Base-by-base conservation (phyloP, 2,113 vertebrate genomes). In the Tetraodon nigroviridis region DNA sequence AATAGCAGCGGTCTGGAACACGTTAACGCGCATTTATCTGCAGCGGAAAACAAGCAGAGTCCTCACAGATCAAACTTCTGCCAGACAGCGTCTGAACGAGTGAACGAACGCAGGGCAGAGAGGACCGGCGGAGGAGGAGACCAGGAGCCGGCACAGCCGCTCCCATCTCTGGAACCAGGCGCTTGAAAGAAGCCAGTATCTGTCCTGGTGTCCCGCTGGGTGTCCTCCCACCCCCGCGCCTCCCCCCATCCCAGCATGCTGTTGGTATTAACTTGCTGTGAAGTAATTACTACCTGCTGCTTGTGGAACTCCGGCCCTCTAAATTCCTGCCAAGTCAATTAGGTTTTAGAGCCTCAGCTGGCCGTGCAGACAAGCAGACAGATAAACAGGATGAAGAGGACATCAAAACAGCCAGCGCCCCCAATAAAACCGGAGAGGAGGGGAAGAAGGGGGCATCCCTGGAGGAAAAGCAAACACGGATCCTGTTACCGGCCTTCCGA, bases 201-300 rank as follows among this genome's bases (percentile, higher is more conserved):
- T 68, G 32, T 54, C 13, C 48, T 3, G 18, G 27, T 50, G 17
- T 66, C 65, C 59, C 65, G 59, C 50, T 1, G 7, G 72, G 69
- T 42, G 51, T 71, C 61, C 62, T 71, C 5, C 4, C 59, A 42
- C 44, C 64, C 56, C 29, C 32, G 67, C 54, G 7, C 37, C 49
- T 37, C 15, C 16, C 12, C 55, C 19, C 41, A 45, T 48, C 59
- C 76, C 64, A 73, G 71, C 86, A 82, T 66, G 63, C 85, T 84
- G 87, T 89, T 91, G 81, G 84, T 83, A 82, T 90, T 88, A 83
- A 79, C 89, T 85, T 77, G 87, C 89, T 90, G 90, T 89, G 88
- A 89, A 85, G 84, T 88, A 88, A 90, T 92, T 90, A 88, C 89
- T 90, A 88, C 90, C 90, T 90, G 90, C 90, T 90, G 90, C 64